Evolutionary conservation across 2,797 vertebrate genomes (phyloP), one percentile per base, ranked within the genome.

Genomic region (Neostethus bicornis): DNA sequence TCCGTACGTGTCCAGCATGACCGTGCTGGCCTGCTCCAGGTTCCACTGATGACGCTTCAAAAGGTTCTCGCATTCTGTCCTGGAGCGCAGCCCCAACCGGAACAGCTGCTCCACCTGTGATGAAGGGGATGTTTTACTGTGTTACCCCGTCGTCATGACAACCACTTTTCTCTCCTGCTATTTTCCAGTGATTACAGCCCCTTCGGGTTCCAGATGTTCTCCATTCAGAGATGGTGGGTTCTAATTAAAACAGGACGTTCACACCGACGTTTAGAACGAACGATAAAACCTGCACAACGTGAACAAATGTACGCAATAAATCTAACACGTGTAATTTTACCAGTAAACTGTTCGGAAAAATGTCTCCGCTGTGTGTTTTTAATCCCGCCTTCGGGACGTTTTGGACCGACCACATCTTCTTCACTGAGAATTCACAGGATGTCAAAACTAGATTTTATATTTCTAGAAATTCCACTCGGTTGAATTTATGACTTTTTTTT

Each of bases 31-130:
- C 63, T 93, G 92, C 13, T 95, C 95, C 85, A 99, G 89, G 88
- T 97, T 94, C 96, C 96, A 96, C 85, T 91, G 89, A 14, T 95
- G 95, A 88, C 87, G 91, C 87, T 95, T 94, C 84, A 98, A 90
- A 25, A 96, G 90, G 42, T 94, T 93, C 76, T 95, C 93, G 59
- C 97, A 99, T 77, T 99, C 96, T 0, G 71, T 58, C 1, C 96
- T 90, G 0, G 95, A 92, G 67, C 91, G 92, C 55, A 99, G 87
- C 4, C 97, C 96, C 59, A 99, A 83, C 57, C 96, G 92, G 51
- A 98, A 98, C 70, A 99, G 87, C 89, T 98, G 96, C 82, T 99
- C 95, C 79, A 99, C 95, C 97, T 99, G 50, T 45, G 72, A 29
- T 0, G 35, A 59, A 31, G 8, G 10, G 12, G n/a, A 5, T 11